These are phyloP conservation scores for Smittia sp. DNA, from an alignment of 2,888 invertebrate species.

Conservation along the genomic window DNA sequence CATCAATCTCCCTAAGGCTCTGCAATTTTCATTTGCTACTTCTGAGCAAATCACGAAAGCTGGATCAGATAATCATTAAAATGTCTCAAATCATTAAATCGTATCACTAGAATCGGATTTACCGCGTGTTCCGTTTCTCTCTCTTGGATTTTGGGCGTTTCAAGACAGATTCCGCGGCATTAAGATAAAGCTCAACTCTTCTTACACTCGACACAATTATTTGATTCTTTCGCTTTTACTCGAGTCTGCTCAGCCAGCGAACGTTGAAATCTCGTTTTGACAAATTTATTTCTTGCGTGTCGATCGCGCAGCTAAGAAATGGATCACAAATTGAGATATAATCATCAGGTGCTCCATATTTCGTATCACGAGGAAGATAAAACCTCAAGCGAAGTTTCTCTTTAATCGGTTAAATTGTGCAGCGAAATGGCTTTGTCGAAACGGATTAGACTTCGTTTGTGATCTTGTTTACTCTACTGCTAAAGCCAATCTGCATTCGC, in stretches of 20 bases:
- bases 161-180: not conserved
- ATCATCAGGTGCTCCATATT: conserved; percentile 3
- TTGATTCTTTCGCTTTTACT: too few species aligned
- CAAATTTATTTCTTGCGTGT: not conserved
- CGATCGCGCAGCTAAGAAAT: not conserved
- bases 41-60: too few species aligned
- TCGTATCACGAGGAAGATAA: not conserved
- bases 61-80: too few species aligned
- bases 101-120: too few species aligned
- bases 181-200: not conserved
- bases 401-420: not conserved
- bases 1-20: too few species aligned
- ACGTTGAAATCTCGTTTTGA: not conserved
- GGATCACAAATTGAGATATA: not conserved
- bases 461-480: not conserved
- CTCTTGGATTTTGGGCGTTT: not conserved
- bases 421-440: not conserved
- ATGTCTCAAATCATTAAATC: too few species aligned
- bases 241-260: too few species aligned
- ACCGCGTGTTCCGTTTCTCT: too few species aligned
- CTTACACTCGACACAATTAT: too few species aligned
- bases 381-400: not conserved
- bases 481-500: conserved; percentile 12
- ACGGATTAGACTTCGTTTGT: not conserved
- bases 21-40: too few species aligned